These are phyloP conservation scores for Stichopus horrens DNA, from an alignment of 53 echinoderm and acorn worm species.

Conservation along the genomic window DNA sequence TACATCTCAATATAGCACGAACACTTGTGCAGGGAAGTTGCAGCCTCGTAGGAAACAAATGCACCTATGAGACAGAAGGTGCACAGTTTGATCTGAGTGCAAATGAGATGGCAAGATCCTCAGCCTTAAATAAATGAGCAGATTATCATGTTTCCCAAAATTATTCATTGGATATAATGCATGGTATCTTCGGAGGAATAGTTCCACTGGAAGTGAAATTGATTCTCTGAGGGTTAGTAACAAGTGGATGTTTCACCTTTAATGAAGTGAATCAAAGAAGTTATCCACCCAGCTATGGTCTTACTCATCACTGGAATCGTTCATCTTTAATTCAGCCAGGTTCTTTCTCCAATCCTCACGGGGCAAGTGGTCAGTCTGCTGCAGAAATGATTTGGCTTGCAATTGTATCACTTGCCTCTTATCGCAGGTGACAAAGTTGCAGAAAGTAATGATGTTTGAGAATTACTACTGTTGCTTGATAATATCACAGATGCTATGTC, in stretches of 20 bases:
- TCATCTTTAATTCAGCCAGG: constrained; percentile 35
- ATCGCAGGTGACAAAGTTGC: constrained; percentile 57
- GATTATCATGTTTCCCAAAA: constrained; percentile 26
- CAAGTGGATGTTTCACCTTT: constrained; percentile 32
- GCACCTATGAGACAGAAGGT: neutral
- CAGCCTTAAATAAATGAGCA: neutral
- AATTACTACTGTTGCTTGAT: constrained; percentile 55
- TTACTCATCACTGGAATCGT: constrained; percentile 37
- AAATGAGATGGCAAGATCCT: constrained; percentile 15
- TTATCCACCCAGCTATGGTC: constrained; percentile 56
- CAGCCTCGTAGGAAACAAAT: constrained; percentile 2
- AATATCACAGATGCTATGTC: constrained; percentile 55
- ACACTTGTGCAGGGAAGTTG: constrained; percentile 27
- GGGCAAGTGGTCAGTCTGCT: constrained; percentile 65
- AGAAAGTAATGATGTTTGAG: constrained; percentile 52
- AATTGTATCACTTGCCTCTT: constrained; percentile 53
- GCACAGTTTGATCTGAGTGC: neutral
- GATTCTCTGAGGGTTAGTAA: constrained; percentile 39
- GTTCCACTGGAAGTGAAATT: constrained; percentile 26
- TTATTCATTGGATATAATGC: constrained; percentile 6
- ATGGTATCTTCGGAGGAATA: constrained; percentile 16
- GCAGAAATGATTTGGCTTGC: constrained; percentile 63
- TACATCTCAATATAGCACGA: constrained; percentile 38
- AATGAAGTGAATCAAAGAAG: constrained; percentile 53
- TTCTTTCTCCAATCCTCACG: constrained; percentile 50